Base-by-base conservation (phyloP, 2,113 vertebrate species). In the Cynocephalus volans region DNA sequence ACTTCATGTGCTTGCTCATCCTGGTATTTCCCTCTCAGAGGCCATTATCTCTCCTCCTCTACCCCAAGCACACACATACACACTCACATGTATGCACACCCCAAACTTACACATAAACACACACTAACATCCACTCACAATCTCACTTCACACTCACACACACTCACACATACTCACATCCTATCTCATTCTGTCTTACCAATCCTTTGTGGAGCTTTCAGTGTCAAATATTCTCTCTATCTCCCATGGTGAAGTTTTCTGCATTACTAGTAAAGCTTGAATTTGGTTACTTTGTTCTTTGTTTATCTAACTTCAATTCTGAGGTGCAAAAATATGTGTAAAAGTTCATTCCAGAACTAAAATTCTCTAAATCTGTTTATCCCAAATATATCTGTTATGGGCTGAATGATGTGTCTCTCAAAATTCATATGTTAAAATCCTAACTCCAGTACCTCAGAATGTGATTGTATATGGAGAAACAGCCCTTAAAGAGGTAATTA, bases 1-100 rank as follows among this genome's bases (percentile, higher is more conserved):
- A 17, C 4, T 52, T 17, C 8, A 2, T 1, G 5, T n/a, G 69
- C 6, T 15, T 26, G 13, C 19, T 10, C 83, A 31, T 14, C 1
- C 2, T 8, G 0, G 2, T 33, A 19, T 15, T 80, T 12, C 50
- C 33, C 8, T 65, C 41, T 76, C 52, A 56, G 14, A 45, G 13
- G 19, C 11, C 14, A 4, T 19, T 26, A 6, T 8, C 3, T 65
- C 41, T 33, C 15, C 36, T 31, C 3, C 24, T 24, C 1, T n/a
- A 75, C 13, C 45, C 45, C 45, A n/a, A 50, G 64, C 14, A 33
- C 19, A 50, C 19, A 50, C 12, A n/a, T 14, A 26, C 33, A 41
- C 24, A 45, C 3, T 31, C 70, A 45, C 6, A 24, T 13, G 50
- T 36, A 48, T 33, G 23, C 26, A 52, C 21, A 79, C 2, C 2